A percentile compares a stretch with the other conserved stretches of the same genome.
Conservation (phyloP, 2,888 invertebrate species). For the Plagodis pulveraria region DNA sequence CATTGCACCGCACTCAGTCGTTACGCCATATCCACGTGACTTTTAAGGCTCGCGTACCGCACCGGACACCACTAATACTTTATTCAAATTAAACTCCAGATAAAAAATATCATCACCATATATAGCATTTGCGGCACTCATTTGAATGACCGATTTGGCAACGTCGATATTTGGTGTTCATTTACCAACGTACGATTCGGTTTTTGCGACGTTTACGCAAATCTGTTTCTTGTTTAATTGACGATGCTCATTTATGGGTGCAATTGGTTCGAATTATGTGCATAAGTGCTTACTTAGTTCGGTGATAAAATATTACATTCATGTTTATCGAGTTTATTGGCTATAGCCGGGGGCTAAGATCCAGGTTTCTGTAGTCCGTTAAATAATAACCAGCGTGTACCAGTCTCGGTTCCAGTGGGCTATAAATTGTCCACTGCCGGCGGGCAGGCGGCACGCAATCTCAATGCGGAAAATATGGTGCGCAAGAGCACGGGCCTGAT, state of each 20-base stretch:
- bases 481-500: conserved; percentile 32
- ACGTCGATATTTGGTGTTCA: conserved; percentile 56
- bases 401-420: conserved; percentile 64
- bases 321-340: conserved; percentile 65
- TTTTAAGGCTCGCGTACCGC: conserved; percentile 46
- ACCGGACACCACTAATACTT: conserved; percentile 70
- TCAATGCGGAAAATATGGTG: conserved; percentile 79
- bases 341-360: conserved; percentile 69
- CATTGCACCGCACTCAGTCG: conserved; percentile 50
- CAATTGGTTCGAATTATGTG: conserved; percentile 13
- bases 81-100: conserved; percentile 63
- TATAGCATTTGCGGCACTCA: conserved; percentile 51
- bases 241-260: conserved; percentile 10
- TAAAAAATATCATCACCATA: conserved; percentile 60
- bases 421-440: conserved; percentile 81
- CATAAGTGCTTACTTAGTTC: conserved; percentile 38
- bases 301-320: conserved; percentile 59
- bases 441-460: conserved; percentile 82
- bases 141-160: conserved; percentile 68
- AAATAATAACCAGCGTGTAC: conserved; percentile 75
- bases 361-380: conserved; percentile 65
- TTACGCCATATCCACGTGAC: conserved; percentile 53
- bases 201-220: conserved; percentile 34
- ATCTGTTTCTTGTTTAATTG: conserved; percentile 30
- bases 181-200: conserved; percentile 43